A percentile compares a stretch with the other conserved stretches of the same genome.
phyloP scores from a whole-genome alignment of 2,797 vertebrate genomes.

The Sebastiscus tertius region DNA sequence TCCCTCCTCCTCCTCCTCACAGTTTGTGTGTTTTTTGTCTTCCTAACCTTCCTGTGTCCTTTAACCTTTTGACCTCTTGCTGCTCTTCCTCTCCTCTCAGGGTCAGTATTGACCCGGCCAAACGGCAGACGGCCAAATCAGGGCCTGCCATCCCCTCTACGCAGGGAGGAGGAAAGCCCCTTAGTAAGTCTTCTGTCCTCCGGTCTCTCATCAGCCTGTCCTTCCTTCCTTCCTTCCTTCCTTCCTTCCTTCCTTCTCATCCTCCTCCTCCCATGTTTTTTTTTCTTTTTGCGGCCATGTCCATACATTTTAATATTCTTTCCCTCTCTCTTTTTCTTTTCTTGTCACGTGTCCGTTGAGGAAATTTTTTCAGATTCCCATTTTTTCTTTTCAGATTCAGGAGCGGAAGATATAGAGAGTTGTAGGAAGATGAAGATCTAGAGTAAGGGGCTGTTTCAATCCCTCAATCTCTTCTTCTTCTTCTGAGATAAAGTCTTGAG shows the following conservation, averaged over 20 bases:
- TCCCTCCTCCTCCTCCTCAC: conserved; percentile 23
- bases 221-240: conserved; percentile 39
- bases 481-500: conserved; percentile 21
- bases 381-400: conserved; percentile 78
- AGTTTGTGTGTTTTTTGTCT: conserved; percentile 60
- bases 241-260: conserved; percentile 35
- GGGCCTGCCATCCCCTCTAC: conserved; percentile 80
- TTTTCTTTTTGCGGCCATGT: conserved; percentile 43
- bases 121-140: conserved; percentile 86
- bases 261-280: conserved; percentile 52
- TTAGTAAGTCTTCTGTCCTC: conserved; percentile 87
- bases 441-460: conserved; percentile 76
- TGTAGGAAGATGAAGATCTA: conserved; percentile 83
- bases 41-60: conserved; percentile 77
- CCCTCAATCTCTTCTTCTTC: conserved; percentile 27
- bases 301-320: conserved; percentile 67
- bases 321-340: conserved; percentile 48
- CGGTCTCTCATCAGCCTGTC: conserved; percentile 57
- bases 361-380: conserved; percentile 16
- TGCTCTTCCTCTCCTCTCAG: conserved; percentile 83
- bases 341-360: conserved; percentile 54
- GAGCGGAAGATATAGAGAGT: conserved; percentile 80
- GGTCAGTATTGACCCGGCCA: conserved; percentile 89
- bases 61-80: conserved; percentile 77
- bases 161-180: conserved; percentile 86